Evolutionary conservation across 2,797 vertebrate species (phyloP), one percentile per base, ranked within the genome.

Genomic region (Chromobotia macracanthus): DNA sequence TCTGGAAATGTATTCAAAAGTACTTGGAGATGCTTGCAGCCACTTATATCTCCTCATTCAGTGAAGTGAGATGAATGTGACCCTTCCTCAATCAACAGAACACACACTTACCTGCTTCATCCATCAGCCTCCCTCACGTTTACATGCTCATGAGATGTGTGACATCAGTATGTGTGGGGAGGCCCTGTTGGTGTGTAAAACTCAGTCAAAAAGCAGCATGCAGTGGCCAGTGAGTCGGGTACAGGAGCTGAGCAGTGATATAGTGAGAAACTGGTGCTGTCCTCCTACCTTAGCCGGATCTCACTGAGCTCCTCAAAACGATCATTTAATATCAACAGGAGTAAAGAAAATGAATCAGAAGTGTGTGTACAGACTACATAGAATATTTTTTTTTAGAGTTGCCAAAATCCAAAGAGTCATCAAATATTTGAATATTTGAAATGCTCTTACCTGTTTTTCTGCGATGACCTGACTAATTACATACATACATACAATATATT

Each of bases 71-170:
- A 79, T 72, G 55, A 81, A 35, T 46, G 28, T 44, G 69, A 81
- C 76, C 50, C 48, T 71, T 41, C 51, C 44, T 76, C 74, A 60
- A 67, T 58, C 80, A 80, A 83, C 56, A 80, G 68, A 87, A 86
- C 85, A 74, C 78, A 77, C 83, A 87, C 87, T 77, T 85, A 89
- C 87, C 85, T 87, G 80, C 53, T 67, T 61, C 67, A 68, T 50
- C 85, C 60, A 79, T 51, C 75, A 77, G 28, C 46, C 55, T 80
- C 75, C 83, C 72, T 84, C 70, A 72, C 35, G 64, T 65, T 51
- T 58, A 61, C 79, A 60, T 63, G 58, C 75, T 77, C 72, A 63
- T 72, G 76, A 48, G 44, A 51, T 72, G 78, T 58, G 60, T 72
- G 64, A 23, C 25, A 12, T 56, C 41, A 23, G 46, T 72, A 16